phyloP scores from a whole-genome alignment of 2,888 invertebrate genomes.

The Parnassius smintheus region DNA sequence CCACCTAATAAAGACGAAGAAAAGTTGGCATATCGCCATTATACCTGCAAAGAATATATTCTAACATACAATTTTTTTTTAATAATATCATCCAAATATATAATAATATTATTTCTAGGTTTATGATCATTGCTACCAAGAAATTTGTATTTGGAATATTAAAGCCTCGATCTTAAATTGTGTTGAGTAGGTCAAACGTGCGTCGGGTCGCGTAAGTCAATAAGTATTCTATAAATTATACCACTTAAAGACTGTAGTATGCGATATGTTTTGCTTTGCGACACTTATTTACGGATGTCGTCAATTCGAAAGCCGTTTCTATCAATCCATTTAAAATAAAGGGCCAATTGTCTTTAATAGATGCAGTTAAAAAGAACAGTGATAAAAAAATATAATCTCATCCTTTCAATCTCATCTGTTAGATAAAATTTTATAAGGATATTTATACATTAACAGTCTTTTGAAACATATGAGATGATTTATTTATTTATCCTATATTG shows the following conservation, averaged over 20 bases:
- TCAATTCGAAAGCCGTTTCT: slow-evolving; percentile 16
- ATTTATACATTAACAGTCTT: too few relatives aligned
- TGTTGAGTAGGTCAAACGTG: slow-evolving; percentile 21
- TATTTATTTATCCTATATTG: too few relatives aligned
- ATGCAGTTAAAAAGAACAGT: not conserved
- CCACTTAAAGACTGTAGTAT: slow-evolving; percentile 9
- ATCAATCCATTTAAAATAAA: slow-evolving; percentile 17
- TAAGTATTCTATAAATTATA: slow-evolving; percentile 17
- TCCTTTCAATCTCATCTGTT: too few relatives aligned
- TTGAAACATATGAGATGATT: too few relatives aligned
- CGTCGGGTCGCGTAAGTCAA: slow-evolving; percentile 15
- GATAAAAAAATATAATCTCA: not conserved
- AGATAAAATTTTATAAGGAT: too few relatives aligned
- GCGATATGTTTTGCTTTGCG: slow-evolving; percentile 10
- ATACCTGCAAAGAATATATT: too few relatives aligned
- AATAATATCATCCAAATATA: too few relatives aligned
- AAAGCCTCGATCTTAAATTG: slow-evolving; percentile 3
- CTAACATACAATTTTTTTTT: too few relatives aligned
- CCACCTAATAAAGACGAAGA: too few relatives aligned
- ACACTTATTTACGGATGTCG: slow-evolving; percentile 18
- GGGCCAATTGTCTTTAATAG: slow-evolving; percentile 4
- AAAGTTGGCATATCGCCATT: too few relatives aligned
- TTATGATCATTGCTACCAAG: slow-evolving; percentile 17
- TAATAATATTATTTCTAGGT: slow-evolving; percentile 6
- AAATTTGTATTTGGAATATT: slow-evolving; percentile 1